These are phyloP conservation scores for Vulpes lagopus DNA, from an alignment of 2,113 vertebrate genomes.

Conservation along the genomic window DNA sequence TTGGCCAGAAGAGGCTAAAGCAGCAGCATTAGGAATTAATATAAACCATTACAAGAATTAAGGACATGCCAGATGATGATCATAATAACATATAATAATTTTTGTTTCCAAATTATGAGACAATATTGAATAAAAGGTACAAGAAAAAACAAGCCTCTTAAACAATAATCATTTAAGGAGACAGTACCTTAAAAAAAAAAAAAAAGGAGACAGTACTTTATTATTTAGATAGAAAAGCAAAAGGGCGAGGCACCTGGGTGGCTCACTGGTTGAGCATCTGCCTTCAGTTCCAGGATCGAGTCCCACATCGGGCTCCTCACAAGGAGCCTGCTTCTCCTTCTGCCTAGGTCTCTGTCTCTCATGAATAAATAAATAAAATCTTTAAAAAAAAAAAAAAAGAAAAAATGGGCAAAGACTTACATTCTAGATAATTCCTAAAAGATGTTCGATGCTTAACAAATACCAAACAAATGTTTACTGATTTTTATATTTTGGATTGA, in stretches of 20 bases:
- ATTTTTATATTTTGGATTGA: background rate
- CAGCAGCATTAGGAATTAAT: background rate
- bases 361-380: too few species aligned
- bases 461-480: background rate
- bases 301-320: too few species aligned
- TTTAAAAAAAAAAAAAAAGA: too few species aligned
- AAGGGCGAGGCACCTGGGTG: background rate
- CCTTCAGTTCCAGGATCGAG: too few species aligned
- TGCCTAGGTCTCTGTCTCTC: too few species aligned
- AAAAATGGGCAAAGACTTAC: background rate
- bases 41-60: background rate
- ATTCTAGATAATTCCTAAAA: background rate
- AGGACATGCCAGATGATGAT: background rate
- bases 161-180: background rate
- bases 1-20: background rate
- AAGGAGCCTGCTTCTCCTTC: too few species aligned
- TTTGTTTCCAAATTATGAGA: slow-evolving; percentile 15
- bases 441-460: background rate
- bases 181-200: background rate
- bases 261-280: too few species aligned
- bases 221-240: background rate
- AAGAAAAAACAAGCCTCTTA: background rate
- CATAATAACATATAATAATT: background rate
- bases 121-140: background rate
- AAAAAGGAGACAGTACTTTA: background rate